Conservation (phyloP, 1,140 invertebrate species). For the Tetraneura akinire region DNA sequence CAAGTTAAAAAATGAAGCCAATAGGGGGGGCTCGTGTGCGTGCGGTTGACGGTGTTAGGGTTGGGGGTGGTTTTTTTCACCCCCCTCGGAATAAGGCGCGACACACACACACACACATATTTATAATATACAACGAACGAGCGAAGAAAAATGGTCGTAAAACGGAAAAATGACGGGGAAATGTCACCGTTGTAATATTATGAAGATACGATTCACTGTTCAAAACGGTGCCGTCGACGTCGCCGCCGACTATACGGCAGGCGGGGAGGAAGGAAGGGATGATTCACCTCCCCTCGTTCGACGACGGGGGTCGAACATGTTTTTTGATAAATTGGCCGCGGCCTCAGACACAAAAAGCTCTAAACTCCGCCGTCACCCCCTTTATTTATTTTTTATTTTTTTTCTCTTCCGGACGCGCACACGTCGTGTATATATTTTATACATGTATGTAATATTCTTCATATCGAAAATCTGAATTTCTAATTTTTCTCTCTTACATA, state of each 20-base stretch:
- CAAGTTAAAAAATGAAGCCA: conserved; percentile 41
- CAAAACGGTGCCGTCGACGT: not conserved
- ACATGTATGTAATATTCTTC: conserved; percentile 2
- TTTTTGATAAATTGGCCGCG: conserved; percentile 51
- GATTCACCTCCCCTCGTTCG: not conserved
- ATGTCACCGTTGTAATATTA: conserved; percentile 50
- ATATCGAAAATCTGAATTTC: conserved; percentile 47
- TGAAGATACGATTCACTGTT: conserved; percentile 51
- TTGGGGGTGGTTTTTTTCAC: not conserved
- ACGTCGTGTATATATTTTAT: not conserved
- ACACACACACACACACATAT: not conserved
- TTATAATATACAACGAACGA: not conserved
- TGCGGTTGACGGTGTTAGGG: not conserved
- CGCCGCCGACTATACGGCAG: too few species aligned
- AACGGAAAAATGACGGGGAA: conserved; percentile 50
- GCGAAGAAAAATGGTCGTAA: conserved; percentile 50
- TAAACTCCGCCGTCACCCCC: conserved; percentile 11
- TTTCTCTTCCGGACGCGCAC: not conserved
- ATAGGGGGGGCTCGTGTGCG: conserved; percentile 12
- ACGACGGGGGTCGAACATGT: conserved; percentile 24
- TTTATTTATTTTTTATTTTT: not conserved
- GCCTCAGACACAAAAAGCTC: conserved; percentile 49
- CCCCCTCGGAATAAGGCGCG: not conserved
- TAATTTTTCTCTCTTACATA: conserved; percentile 41
- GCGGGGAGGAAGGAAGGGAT: too few species aligned